Conservation (phyloP, 2,888 invertebrate genomes). For the Monoplex corrugatus region DNA sequence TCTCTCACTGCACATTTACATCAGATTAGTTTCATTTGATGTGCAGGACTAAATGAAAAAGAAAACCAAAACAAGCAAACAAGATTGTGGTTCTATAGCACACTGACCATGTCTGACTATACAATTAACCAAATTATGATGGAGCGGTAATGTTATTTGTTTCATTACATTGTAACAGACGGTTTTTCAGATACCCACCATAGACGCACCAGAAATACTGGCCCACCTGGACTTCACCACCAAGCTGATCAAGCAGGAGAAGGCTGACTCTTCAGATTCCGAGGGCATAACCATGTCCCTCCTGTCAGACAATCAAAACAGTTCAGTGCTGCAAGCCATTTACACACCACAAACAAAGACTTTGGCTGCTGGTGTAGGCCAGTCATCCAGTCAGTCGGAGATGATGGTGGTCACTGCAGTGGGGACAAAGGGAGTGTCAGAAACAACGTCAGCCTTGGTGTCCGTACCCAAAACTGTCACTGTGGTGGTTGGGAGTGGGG, state of each 20-base stretch:
- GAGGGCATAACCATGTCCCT: constrained; percentile 28
- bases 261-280: background rate
- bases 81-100: too few species aligned
- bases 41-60: too few species aligned
- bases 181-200: constrained; percentile 42
- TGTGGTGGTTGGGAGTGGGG: constrained; percentile 27
- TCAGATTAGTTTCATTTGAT: too few species aligned
- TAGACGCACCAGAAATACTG: constrained; percentile 44
- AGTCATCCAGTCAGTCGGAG: background rate
- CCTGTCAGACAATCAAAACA: background rate
- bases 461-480: constrained; percentile 27
- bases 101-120: too few species aligned
- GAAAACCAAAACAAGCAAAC: too few species aligned
- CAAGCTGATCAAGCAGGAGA: constrained; percentile 43
- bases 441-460: background rate
- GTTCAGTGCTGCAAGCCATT: background rate
- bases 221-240: constrained; percentile 46
- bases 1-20: too few species aligned
- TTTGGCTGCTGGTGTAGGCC: background rate
- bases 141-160: too few species aligned
- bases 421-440: background rate
- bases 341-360: background rate
- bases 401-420: background rate
- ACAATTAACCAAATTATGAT: too few species aligned
- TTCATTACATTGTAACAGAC: too few species aligned